Base-by-base conservation (phyloP, 2,113 vertebrate genomes). In the Myotis brandtii region DNA sequence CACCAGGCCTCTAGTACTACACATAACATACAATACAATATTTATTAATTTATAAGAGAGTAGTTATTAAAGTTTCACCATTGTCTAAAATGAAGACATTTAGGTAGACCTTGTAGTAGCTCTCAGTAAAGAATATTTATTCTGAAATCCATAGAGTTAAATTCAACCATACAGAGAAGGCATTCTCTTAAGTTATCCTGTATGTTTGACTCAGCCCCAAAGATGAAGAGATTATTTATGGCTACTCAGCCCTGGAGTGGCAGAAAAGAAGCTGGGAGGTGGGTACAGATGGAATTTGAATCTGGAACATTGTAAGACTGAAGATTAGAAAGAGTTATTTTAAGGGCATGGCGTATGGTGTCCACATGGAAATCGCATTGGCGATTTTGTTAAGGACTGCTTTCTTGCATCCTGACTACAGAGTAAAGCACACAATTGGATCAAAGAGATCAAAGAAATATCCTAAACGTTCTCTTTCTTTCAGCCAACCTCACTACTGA, bases 61-160 rank as follows among this genome's bases (percentile, higher is more conserved):
- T 18, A 30, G 34, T 83, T 83, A 66, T 54, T 52, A 32, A 30
- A 52, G 54, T 9, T 13, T 27, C 13, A 43, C 21, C 50, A 27
- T 20, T 73, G 48, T 40, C 83, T 32, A 40, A 72, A 50, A 90
- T 13, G 30, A 84, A 83, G 14, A 84, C 56, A 66, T 86, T 43
- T 40, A 83, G 21, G 25, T 43, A 46, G 82, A 64, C 72, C 20
- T 0, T 6, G 30, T 17, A 62, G 27, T 40, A 59, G 37, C 70
- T 90, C 50, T 89, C 18, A 67, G 84, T 27, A 86, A 86, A 62
- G 72, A 75, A 84, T 48, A 89, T 34, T 73, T 66, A 90, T 12
- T 32, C 76, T 97, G 75, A 25, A 75, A 80, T 9, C 76, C 70
- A 75, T 54, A 95, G 79, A 86, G 20, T 77, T 62, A 10, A 43